A percentile compares a stretch with the other conserved stretches of the same genome.
These are phyloP conservation scores for Gibbula magus DNA, from an alignment of 2,888 invertebrate species.

Conservation along the genomic window DNA sequence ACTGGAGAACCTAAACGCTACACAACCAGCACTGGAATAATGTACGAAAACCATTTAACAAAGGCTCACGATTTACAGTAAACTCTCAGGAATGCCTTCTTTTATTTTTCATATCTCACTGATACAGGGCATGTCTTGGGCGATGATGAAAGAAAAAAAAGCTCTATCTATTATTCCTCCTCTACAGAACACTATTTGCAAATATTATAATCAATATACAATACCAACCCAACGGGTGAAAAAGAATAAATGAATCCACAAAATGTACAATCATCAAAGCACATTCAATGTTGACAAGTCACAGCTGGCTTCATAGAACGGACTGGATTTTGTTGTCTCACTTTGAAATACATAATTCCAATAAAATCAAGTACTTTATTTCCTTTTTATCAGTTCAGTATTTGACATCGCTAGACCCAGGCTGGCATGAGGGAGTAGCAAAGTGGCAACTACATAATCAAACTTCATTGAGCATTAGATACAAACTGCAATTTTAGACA, in stretches of 20 bases:
- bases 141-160: background rate
- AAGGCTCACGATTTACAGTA: constrained; percentile 18
- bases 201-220: constrained; percentile 27
- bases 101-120: background rate
- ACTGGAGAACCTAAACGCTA: constrained; percentile 6
- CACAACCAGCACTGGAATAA: constrained; percentile 23
- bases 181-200: constrained; percentile 24
- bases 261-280: constrained; percentile 29
- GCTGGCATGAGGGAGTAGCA: background rate
- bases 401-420: background rate
- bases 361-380: too few species aligned
- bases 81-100: constrained; percentile 18
- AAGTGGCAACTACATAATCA: background rate
- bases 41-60: constrained; percentile 21
- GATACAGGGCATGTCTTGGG: constrained; percentile 4
- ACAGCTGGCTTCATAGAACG: background rate
- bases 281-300: constrained; percentile 24
- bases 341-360: too few species aligned
- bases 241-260: constrained; percentile 22
- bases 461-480: background rate
- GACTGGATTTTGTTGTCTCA: background rate
- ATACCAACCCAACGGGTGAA: constrained; percentile 27
- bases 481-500: background rate
- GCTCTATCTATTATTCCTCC: background rate
- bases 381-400: background rate